Evolutionary conservation across 2,113 vertebrate genomes (phyloP), one percentile per base, ranked within the genome.

Genomic region (Nicator chloris): DNA sequence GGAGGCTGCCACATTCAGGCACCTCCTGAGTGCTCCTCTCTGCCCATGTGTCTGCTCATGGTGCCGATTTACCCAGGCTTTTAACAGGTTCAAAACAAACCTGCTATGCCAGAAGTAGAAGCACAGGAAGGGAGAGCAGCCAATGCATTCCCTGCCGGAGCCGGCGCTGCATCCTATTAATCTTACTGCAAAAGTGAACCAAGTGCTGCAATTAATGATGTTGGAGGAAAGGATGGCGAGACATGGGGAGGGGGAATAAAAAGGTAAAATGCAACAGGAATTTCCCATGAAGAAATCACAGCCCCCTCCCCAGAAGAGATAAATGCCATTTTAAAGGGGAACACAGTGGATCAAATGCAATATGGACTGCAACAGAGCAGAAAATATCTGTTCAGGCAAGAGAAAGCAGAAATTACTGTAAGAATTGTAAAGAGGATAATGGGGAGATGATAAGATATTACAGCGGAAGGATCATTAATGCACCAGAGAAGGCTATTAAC

Each of bases 371-470:
- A 82, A 39, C 31, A 66, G 37, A 70, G 68, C 63, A 77, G 57
- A 77, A 95, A 94, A 75, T 44, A 78, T 19, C 82, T 83, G 39
- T 50, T 78, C 50, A 78, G 68, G 57, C 57, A 80, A 57, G 27
- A 93, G 73, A 87, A 84, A 50, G 13, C 42, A 90, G 88, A 80
- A 96, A 90, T 88, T 92, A 73, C 57, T 73, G 13, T 16, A 10
- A 93, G 61, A 88, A 88, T 81, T 92, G 31, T 64, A 18, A 92
- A 57, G 44, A 94, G 39, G 24, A 68, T 97, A 90, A 92, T 73
- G 60, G 80, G 68, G 72, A 94, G 24, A 77, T 3, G 1, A 65
- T 33, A 63, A 57, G 19, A 83, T 51, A 33, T 90, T 81, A 63
- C 60, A 75, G 33, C 13, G 1, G 88, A 59, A 91, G 49, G 60